Percentiles rank a stretch among this genome's conserved stretches.
Conservation (phyloP, 1,140 invertebrate species). For the Delia radicum region DNA sequence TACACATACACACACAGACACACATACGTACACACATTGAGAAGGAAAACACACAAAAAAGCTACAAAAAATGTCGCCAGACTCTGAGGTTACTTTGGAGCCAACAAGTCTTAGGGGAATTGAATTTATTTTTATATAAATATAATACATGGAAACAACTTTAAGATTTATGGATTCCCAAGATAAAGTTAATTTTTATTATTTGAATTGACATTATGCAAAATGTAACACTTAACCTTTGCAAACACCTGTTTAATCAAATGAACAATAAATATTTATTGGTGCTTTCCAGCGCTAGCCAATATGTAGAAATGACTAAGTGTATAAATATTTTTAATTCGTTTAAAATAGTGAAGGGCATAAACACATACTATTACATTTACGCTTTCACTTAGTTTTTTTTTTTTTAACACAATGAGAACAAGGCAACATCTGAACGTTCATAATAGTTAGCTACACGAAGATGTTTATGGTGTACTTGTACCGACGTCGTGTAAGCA, state of each 20-base stretch:
- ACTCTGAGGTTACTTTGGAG: slow-evolving; percentile 4
- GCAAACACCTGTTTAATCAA: background rate
- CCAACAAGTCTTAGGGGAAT: slow-evolving; percentile 1
- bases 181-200: slow-evolving; percentile 10
- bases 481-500: no score
- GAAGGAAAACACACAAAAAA: background rate
- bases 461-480: no score
- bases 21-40: background rate
- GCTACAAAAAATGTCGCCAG: slow-evolving; percentile 7
- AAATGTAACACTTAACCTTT: background rate
- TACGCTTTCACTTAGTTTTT: no score
- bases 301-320: no score
- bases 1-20: background rate
- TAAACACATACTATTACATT: no score
- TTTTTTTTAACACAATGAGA: no score
- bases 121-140: background rate
- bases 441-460: no score
- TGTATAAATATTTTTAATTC: no score
- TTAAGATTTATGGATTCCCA: slow-evolving; percentile 20
- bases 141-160: background rate
- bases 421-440: no score
- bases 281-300: no score
- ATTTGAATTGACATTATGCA: background rate
- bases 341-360: no score
- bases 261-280: no score